Evolutionary conservation across 2,888 invertebrate species (phyloP).

Genomic region (Brachypterus glaber): DNA sequence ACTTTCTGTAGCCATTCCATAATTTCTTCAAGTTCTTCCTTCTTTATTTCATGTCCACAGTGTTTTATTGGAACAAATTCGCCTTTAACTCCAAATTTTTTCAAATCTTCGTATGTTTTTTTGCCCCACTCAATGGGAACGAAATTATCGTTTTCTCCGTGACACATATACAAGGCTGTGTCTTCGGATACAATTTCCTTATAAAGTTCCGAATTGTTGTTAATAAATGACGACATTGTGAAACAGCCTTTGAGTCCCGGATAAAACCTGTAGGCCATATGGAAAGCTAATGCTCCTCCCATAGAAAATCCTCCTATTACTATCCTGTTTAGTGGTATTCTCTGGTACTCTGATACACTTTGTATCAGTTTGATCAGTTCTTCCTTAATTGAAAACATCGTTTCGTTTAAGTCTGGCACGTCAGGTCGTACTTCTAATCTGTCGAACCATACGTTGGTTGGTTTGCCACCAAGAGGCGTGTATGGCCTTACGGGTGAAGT

Average conservation of each 20-base stretch:
- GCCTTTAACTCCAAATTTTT: slow-evolving; percentile 50
- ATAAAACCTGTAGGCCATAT: slow-evolving; percentile 59
- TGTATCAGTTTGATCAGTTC: slow-evolving; percentile 53
- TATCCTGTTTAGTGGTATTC: slow-evolving; percentile 60
- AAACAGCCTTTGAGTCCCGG: slow-evolving; percentile 63
- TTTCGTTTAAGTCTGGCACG: slow-evolving; percentile 52
- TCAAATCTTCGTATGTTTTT: slow-evolving; percentile 50
- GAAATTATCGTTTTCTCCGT: slow-evolving; percentile 57
- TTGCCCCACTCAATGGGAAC: slow-evolving; percentile 59
- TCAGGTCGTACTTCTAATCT: slow-evolving; percentile 52
- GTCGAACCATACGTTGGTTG: slow-evolving; percentile 72
- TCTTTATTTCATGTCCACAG: slow-evolving; percentile 58
- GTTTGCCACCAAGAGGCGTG: slow-evolving; percentile 50
- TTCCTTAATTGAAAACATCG: slow-evolving; percentile 47
- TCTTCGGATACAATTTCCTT: slow-evolving; percentile 41
- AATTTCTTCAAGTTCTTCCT: slow-evolving; percentile 48
- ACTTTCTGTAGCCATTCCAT: slow-evolving; percentile 42
- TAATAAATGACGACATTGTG: slow-evolving; percentile 69
- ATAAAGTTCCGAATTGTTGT: slow-evolving; percentile 58
- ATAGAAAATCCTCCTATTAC: slow-evolving; percentile 75
- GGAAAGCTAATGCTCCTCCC: slow-evolving; percentile 72
- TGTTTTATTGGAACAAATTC: slow-evolving; percentile 52
- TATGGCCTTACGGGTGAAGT: slow-evolving; percentile 70
- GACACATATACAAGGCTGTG: slow-evolving; percentile 57
- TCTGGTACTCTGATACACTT: slow-evolving; percentile 53